Percentiles rank a stretch among this genome's conserved stretches.
These are phyloP conservation scores for Oenanthe melanoleuca DNA, from an alignment of 2,113 vertebrate species.

Conservation along the genomic window DNA sequence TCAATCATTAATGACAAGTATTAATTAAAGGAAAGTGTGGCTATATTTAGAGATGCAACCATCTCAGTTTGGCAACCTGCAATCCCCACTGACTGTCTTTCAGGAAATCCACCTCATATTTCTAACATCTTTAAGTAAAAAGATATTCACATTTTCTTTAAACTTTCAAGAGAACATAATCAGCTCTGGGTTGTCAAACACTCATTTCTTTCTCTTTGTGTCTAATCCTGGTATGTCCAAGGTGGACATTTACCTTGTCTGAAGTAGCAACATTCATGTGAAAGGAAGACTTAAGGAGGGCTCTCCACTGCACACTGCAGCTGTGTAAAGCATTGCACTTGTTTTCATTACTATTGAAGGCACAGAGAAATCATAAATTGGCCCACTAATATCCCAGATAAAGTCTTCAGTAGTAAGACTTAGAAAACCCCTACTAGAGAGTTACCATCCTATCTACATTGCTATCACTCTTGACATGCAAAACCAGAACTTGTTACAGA, in stretches of 20 bases:
- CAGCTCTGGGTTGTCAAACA: neutral
- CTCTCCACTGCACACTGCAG: neutral
- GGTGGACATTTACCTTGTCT: neutral
- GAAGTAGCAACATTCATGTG: fast-evolving
- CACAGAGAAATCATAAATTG: neutral
- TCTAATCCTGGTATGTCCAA: neutral
- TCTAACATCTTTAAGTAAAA: neutral
- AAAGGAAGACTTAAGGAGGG: neutral
- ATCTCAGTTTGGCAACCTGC: neutral
- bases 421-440: neutral
- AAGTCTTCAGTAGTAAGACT: neutral
- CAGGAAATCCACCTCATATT: neutral
- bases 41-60: neutral
- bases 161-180: neutral
- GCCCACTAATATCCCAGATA: neutral
- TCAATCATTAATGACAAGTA: neutral
- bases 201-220: neutral
- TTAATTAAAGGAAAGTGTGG: neutral
- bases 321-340: neutral
- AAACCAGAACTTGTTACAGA: neutral
- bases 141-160: neutral
- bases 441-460: neutral
- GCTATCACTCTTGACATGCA: neutral
- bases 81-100: neutral
- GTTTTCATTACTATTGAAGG: neutral